phyloP scores from a whole-genome alignment of 2,113 vertebrate genomes.

The Ailurus styani region DNA sequence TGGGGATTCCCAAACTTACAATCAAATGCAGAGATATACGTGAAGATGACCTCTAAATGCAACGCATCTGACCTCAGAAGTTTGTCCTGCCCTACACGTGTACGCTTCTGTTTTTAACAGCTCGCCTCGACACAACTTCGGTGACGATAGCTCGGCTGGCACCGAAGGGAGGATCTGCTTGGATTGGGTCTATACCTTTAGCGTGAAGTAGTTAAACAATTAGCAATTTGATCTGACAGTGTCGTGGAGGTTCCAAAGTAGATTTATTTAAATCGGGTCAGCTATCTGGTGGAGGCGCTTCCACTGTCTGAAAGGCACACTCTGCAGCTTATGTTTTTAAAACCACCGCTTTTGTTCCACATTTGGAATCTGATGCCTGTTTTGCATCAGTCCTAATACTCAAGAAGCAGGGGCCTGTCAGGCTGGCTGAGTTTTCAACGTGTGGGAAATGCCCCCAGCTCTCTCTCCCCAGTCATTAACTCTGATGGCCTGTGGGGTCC shows the following conservation, averaged over 20 bases:
- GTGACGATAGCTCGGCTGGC: background rate
- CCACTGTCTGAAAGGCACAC: background rate
- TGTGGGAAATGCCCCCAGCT: background rate
- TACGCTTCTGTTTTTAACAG: slow-evolving; percentile 2
- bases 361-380: background rate
- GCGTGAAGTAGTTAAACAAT: slow-evolving; percentile 22
- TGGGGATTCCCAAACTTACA: background rate
- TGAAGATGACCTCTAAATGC: background rate
- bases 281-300: background rate
- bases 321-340: background rate
- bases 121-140: background rate
- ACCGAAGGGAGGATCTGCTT: background rate
- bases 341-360: background rate
- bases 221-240: slow-evolving; percentile 27
- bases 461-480: background rate
- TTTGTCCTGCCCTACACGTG: background rate
- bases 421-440: background rate
- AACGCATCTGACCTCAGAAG: background rate
- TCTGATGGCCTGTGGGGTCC: background rate
- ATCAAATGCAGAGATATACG: background rate
- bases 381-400: background rate
- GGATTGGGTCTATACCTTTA: background rate
- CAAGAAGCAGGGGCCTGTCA: background rate
- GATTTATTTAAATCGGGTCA: slow-evolving; percentile 11
- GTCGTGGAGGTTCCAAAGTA: background rate